Base-by-base conservation (phyloP, 2,888 invertebrate species). In the Rhyacophila evoluta region DNA sequence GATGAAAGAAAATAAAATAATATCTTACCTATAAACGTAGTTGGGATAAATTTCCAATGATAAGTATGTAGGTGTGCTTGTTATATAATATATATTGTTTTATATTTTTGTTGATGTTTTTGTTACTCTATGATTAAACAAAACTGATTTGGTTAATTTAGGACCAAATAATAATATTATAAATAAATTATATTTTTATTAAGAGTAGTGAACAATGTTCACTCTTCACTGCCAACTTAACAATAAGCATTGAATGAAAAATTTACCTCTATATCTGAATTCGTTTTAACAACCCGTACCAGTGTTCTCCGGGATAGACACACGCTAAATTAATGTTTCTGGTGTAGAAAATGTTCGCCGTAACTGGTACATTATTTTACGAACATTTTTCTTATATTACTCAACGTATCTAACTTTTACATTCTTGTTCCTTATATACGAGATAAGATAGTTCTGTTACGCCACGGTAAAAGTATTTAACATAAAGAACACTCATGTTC, bases 221-320 rank as follows among this genome's bases (percentile, higher is more conserved):
- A 25, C 55, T 19, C 8, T 8, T 55, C 25, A 25, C 55, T 0
- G 55, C 8, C 25, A 25, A 55, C 15, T 55, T 8, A 25, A 19
- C 10, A 55, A 55, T 55, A 55, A 6, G 5, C 6, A 55, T 1
- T 55, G 55, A 25, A 19, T 19, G 55, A 55, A 55, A 25, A 55
- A 3, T 25, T 6, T 19, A 15, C 41, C 19, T 15, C 5, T 41
- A 2, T 39, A 4, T n/a, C n/a, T 25, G 15, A 19, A 19, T 6
- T 25, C 5, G 15, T 28, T 29, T 69, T 28, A 27, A 69, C 12
- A 28, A 1, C 2, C 29, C n/a, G n/a, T 12, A 27, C n/a, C 10
- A 27, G 69, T 12, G 69, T 28, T 69, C 69, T 69, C 69, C 69
- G 69, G 33, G 69, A 72, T 38, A 38, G 72, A 38, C 12, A 72